Conservation (phyloP, 2,113 vertebrate genomes). For the Menidia beryllina region DNA sequence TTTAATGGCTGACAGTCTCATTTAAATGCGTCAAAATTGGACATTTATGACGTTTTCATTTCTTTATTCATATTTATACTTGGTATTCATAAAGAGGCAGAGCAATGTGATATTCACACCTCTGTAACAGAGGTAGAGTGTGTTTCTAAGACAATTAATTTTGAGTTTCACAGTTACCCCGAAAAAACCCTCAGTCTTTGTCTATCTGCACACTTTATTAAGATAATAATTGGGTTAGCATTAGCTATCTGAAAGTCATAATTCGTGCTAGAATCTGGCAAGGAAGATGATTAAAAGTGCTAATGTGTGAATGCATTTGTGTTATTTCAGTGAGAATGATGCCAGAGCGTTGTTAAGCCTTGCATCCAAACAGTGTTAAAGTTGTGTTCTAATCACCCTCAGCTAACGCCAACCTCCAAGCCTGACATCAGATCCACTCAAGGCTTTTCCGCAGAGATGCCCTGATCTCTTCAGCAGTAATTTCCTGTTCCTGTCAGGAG, state of each 20-base stretch:
- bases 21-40: no score
- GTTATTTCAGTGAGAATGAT: neutral
- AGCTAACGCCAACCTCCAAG: slow-evolving; percentile 11
- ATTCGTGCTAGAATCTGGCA: neutral
- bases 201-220: no score
- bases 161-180: neutral
- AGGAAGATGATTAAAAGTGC: neutral
- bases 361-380: slow-evolving; percentile 5
- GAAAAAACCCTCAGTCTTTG: no score
- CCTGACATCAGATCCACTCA: neutral
- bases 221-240: neutral
- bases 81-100: no score
- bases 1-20: no score
- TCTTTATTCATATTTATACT: no score
- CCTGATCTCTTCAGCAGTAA: slow-evolving; percentile 45
- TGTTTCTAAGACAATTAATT: neutral
- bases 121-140: neutral
- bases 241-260: neutral
- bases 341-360: neutral
- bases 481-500: slow-evolving; percentile 61
- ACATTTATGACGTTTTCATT: no score
- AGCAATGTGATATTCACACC: neutral
- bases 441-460: slow-evolving; percentile 19
- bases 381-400: slow-evolving; percentile 21
- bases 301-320: neutral